Evolutionary conservation across 2,113 vertebrate genomes (phyloP).

Genomic region (Terrapene triunguis): DNA sequence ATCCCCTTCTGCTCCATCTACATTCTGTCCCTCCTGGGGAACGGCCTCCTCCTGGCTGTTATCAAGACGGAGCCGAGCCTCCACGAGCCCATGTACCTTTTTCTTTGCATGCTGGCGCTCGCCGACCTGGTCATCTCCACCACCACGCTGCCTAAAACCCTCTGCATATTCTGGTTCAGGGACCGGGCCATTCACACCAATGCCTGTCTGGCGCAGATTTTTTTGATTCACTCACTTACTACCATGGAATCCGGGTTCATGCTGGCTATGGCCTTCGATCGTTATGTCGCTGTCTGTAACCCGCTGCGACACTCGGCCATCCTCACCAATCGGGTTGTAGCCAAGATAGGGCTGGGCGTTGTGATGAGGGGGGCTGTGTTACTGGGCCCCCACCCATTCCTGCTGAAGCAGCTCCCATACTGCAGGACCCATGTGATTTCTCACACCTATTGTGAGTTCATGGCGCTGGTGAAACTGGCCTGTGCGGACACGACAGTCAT

Average conservation of each 20-base stretch:
- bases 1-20: slow-evolving; percentile 64
- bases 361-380: slow-evolving; percentile 44
- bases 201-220: slow-evolving; percentile 63
- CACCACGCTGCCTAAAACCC: slow-evolving; percentile 53
- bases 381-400: slow-evolving; percentile 52
- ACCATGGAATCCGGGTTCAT: slow-evolving; percentile 54
- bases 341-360: background rate
- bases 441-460: slow-evolving; percentile 65
- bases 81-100: slow-evolving; percentile 65
- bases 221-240: slow-evolving; percentile 62
- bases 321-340: slow-evolving; percentile 42
- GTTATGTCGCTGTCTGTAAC: slow-evolving; percentile 62
- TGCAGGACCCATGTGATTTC: slow-evolving; percentile 12
- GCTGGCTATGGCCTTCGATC: slow-evolving; percentile 65
- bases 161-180: slow-evolving; percentile 63
- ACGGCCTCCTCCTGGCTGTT: slow-evolving; percentile 50
- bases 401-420: slow-evolving; percentile 50
- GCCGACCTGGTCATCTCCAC: slow-evolving; percentile 18
- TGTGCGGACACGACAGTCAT: background rate
- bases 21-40: slow-evolving; percentile 35
- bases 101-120: slow-evolving; percentile 56
- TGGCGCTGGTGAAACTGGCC: slow-evolving; percentile 68
- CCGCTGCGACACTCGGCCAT: slow-evolving; percentile 53
- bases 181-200: slow-evolving; percentile 40
- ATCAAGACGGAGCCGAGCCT: slow-evolving; percentile 48